Conservation (phyloP, 2,888 invertebrate species). For the Himalopsyche japonica region DNA sequence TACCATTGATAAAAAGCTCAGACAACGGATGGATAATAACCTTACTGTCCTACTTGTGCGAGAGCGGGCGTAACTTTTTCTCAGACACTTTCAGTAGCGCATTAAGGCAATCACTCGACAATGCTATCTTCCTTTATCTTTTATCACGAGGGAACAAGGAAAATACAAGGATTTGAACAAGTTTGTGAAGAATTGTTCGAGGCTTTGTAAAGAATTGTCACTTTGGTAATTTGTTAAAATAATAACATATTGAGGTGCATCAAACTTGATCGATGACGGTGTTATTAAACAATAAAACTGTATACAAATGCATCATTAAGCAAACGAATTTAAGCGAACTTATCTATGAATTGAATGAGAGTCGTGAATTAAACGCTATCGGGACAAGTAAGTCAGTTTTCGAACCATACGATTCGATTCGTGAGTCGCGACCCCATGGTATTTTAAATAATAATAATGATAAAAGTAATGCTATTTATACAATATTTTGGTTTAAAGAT, state of each 20-base stretch:
- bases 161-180: not conserved
- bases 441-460: too few species aligned
- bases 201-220: not conserved
- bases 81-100: not conserved
- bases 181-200: too few species aligned
- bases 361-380: too few species aligned
- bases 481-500: too few species aligned
- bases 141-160: not conserved
- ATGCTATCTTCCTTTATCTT: not conserved
- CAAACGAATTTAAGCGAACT: too few species aligned
- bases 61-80: slow-evolving; percentile 26
- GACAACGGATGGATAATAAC: not conserved
- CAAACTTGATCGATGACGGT: not conserved
- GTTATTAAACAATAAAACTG: not conserved
- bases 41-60: not conserved
- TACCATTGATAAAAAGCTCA: not conserved
- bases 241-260: not conserved
- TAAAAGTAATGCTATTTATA: too few species aligned
- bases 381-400: too few species aligned
- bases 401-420: too few species aligned
- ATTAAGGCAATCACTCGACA: not conserved
- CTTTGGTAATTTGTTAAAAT: not conserved
- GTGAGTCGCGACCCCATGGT: too few species aligned
- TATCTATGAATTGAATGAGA: too few species aligned
- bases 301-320: too few species aligned